Evolutionary conservation across 2,888 invertebrate genomes (phyloP), one percentile per base, ranked within the genome.

Genomic region (Chirona hameri): DNA sequence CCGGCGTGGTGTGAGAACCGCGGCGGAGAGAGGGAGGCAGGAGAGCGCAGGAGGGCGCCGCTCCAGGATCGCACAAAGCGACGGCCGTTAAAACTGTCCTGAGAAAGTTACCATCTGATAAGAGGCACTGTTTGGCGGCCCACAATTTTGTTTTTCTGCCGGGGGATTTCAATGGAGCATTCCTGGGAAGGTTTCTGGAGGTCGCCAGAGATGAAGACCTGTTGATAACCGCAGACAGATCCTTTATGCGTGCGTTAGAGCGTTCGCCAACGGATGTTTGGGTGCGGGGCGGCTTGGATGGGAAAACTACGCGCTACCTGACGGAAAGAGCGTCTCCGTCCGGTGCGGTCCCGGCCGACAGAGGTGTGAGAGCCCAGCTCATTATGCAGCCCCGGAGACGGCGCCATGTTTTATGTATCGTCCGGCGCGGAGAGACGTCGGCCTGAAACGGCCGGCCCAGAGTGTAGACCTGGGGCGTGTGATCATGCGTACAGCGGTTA

Each of bases 1-100:
- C 81, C 81, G 82, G 79, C 46, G 79, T 57, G 52, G 55, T 69
- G 79, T 82, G 86, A 87, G 86, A 86, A 87, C 87, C 87, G 87
- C 87, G 87, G 60, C n/a, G 29, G 60, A 21, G 81, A 48, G 52
- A 72, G 82, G 72, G 76, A 27, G 76, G 55, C 21, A 14, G 39
- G 52, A 60, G 39, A 24, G 57, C 55, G 31, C 46, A 18, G 31
- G 76, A 14, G 76, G 21, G 46, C 21, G 31, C 52, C 31, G 21
- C 76, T 9, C 1, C 57, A 18, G 79, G 39, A 79, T 76, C 76
- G 72, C 55, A 46, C 80, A 86, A 86, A 85, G 85, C 84, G 86
- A 85, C 85, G 85, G 84, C 83, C 84, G 84, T 84, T 85, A 82
- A 82, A 85, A 85, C 85, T 85, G 84, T 85, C 85, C 85, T 76